A percentile compares a stretch with the other conserved stretches of the same genome.
These are phyloP conservation scores for Crotalus helleri DNA, from an alignment of 2,113 vertebrate species.

Conservation along the genomic window DNA sequence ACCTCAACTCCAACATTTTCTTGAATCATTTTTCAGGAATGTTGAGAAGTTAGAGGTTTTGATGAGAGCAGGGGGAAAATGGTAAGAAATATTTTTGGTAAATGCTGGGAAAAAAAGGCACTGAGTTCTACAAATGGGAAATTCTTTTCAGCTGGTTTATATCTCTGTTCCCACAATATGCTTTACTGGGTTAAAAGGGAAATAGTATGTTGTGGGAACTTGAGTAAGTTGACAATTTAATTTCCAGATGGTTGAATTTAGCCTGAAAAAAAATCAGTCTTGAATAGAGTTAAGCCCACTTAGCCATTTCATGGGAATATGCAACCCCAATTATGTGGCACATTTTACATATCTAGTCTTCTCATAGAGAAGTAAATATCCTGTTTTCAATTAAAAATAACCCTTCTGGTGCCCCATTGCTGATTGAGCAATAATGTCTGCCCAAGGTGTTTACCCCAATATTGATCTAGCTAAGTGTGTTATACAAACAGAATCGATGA, in stretches of 20 bases:
- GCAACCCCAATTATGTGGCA: not conserved
- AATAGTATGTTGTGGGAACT: not conserved
- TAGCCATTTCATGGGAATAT: not conserved
- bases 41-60: not conserved
- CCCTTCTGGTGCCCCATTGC: not conserved
- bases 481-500: not conserved
- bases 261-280: not conserved
- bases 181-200: not conserved
- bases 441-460: not conserved
- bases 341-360: not conserved
- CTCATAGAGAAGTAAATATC: not conserved
- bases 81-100: not conserved
- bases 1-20: not conserved
- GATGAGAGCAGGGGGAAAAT: not conserved
- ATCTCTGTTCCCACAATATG: not conserved
- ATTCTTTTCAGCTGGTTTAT: not conserved
- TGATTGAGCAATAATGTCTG: not conserved
- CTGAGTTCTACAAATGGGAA: not conserved
- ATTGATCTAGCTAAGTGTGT: not conserved
- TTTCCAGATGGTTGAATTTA: not conserved
- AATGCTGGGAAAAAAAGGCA: not conserved
- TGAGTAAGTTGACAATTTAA: not conserved
- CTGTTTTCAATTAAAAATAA: not conserved
- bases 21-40: not conserved
- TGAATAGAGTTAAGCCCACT: not conserved